These are phyloP conservation scores for Pterois miles DNA, from an alignment of 2,797 vertebrate genomes.

Conservation along the genomic window DNA sequence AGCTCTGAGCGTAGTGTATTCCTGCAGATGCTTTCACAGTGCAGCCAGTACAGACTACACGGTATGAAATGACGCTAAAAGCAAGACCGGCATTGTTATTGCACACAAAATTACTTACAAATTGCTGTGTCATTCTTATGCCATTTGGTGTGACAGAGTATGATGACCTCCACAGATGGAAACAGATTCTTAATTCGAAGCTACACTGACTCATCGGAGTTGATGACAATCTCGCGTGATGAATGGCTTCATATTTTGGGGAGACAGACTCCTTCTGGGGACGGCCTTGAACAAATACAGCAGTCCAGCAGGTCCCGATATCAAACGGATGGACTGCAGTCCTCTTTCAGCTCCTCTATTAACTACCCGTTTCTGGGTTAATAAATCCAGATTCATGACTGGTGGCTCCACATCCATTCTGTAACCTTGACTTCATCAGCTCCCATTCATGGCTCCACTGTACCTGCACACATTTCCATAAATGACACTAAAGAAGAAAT, in stretches of 20 bases:
- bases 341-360: slow-evolving; percentile 17
- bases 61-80: too few species aligned
- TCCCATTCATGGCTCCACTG: slow-evolving; percentile 41
- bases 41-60: background rate
- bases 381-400: slow-evolving; percentile 62
- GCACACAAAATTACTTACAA: too few species aligned
- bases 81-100: too few species aligned
- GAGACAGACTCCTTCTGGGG: background rate
- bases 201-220: background rate
- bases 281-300: slow-evolving; percentile 24
- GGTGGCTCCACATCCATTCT: slow-evolving; percentile 12
- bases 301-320: slow-evolving; percentile 2
- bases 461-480: slow-evolving; percentile 67
- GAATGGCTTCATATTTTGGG: slow-evolving; percentile 12
- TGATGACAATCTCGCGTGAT: slow-evolving; percentile 3
- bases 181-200: background rate
- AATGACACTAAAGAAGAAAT: slow-evolving; percentile 69
- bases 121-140: background rate
- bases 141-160: background rate
- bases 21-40: too few species aligned
- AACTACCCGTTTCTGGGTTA: slow-evolving; percentile 39
- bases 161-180: background rate
- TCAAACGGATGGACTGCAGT: slow-evolving; percentile 10
- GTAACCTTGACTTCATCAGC: slow-evolving; percentile 60
- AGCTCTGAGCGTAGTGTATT: too few species aligned